Base-by-base conservation (phyloP, 2,888 invertebrate genomes). In the Cryptophagus acutangulus region DNA sequence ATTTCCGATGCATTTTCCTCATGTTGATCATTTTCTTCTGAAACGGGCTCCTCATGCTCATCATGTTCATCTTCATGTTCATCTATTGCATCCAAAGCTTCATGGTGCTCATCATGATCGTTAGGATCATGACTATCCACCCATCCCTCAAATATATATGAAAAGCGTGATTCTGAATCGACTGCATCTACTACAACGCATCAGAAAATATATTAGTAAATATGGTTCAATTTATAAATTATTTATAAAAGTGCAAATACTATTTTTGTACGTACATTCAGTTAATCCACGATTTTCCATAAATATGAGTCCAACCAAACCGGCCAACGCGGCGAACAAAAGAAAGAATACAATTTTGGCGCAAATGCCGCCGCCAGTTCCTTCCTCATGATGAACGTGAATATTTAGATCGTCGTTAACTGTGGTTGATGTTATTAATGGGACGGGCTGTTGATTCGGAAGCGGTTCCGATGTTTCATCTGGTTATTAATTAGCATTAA, bases 321-420 rank as follows among this genome's bases (percentile, higher is more conserved):
- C 79, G 43, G 83, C 67, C 18, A 90, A 74, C 39, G 82, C 76
- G 34, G 81, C 81, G 51, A 89, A 74, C 16, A 90, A 70, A 1
- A 80, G 71, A 62, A 89, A 87, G 69, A 90, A 90, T 57, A 89
- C 77, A 40, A 89, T 74, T 71, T 87, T 87, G 20, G 88, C 86
- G 68, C 87, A 87, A 76, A 86, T 82, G 62, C 87, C 86, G 18
- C 88, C 89, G 29, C 87, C 87, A 10, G 86, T 84, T 30, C 79
- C 79, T 54, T 77, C 80, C 28, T 88, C 87, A 53, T 83, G 81
- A 35, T 85, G 79, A 15, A 87, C 76, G 63, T 89, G 88, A 60
- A 89, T 80, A 55, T 82, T 82, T 45, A 83, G 75, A 68, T 86
- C 86, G 37, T 86, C 85, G 38, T 54, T 57, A 30, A 49, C 26